Base-by-base conservation (phyloP, 2,113 vertebrate species). In the Muntiacus muntjak region DNA sequence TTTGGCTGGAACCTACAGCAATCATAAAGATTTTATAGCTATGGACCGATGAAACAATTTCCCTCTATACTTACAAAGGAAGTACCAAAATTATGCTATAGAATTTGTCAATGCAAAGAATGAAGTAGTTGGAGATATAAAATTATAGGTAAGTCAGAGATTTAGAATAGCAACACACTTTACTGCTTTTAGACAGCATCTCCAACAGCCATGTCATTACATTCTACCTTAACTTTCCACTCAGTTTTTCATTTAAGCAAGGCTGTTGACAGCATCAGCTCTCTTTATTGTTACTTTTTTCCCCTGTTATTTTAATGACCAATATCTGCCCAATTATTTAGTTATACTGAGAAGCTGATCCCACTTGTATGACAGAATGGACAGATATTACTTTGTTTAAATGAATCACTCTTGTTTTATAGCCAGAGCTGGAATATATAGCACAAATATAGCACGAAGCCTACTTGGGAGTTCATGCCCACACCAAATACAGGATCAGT, bases 181-280 rank as follows among this genome's bases (percentile, higher is more conserved):
- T 54, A 64, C 55, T 52, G 17, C 43, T 94, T 94, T 82, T 40
- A 87, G 15, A 52, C 43, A 87, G 26, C 8, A 81, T 96, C 33
- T 91, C 81, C 82, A 58, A 85, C 62, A 74, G 76, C 15, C 43
- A 82, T 92, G 1, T 83, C 67, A 78, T 26, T 94, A 90, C 36
- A 94, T 92, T 96, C 19, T 82, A 94, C 45, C 54, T 88, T 83
- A 87, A 93, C 28, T 54, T 86, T 94, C 36, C 28, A 89, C 91
- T 60, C 58, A 30, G 3, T 13, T 58, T 30, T 43, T 76, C 36
- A 79, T 96, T 91, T 95, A 84, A 84, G 33, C 28, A 81, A 45
- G 67, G 28, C 43, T 91, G 6, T 36, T 86, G 28, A 55, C 17
- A 76, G 54, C 23, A 52, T 54, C 33, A 95, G 16, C 15, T 87